phyloP scores from a whole-genome alignment of 2,888 invertebrate genomes.

The Apamea epomidion region DNA sequence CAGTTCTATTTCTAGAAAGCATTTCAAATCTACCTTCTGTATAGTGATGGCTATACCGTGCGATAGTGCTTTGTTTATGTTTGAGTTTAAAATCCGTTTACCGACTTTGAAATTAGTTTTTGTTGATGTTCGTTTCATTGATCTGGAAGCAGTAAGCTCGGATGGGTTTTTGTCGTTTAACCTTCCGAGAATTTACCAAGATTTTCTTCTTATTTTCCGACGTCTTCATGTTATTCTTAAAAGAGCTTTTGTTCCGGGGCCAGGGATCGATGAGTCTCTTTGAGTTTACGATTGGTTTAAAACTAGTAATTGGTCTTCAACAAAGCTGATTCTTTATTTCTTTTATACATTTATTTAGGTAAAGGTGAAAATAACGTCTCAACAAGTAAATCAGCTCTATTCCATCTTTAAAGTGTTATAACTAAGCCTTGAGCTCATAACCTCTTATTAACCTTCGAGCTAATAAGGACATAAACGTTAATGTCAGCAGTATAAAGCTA shows the following conservation, averaged over 20 bases:
- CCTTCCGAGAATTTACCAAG: slow-evolving; percentile 41
- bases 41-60: slow-evolving; percentile 15
- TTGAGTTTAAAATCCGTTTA: slow-evolving; percentile 49
- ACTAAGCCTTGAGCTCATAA: slow-evolving; percentile 12
- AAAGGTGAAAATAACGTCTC: slow-evolving; percentile 1
- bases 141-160: slow-evolving; percentile 50
- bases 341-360: not conserved
- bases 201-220: slow-evolving; percentile 49
- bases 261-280: slow-evolving; percentile 35
- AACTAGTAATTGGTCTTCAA: slow-evolving; percentile 41
- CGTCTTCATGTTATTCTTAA: slow-evolving; percentile 47
- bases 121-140: slow-evolving; percentile 52
- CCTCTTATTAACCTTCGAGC: slow-evolving; percentile 32
- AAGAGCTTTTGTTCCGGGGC: slow-evolving; percentile 45
- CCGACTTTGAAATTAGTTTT: slow-evolving; percentile 52
- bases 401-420: slow-evolving; percentile 18
- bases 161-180: slow-evolving; percentile 50
- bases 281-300: slow-evolving; percentile 50
- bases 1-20: slow-evolving; percentile 80
- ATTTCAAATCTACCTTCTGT: slow-evolving; percentile 65
- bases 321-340: slow-evolving; percentile 23
- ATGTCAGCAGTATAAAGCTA: slow-evolving; percentile 30
- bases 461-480: slow-evolving; percentile 45
- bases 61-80: slow-evolving; percentile 57
- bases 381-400: not conserved